Base-by-base conservation (phyloP, 2,888 invertebrate species). In the Melanotus villosus region DNA sequence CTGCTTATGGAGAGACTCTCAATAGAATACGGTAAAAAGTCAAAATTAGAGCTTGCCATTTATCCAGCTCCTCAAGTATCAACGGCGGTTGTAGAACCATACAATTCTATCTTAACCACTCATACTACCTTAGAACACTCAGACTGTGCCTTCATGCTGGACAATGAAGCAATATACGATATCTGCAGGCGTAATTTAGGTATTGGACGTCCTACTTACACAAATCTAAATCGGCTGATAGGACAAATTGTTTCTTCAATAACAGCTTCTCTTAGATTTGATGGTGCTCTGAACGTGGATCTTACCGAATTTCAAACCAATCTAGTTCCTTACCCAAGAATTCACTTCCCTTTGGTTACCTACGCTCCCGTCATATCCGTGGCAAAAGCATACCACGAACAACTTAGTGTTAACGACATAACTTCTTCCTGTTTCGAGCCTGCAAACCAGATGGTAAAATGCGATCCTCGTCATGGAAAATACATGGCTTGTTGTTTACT, bases 1-100 rank as follows among this genome's bases (percentile, higher is more conserved):
- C 86, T 94, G 54, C 87, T 95, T 16, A 93, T 94, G 92, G 93
- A 94, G 83, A 88, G 91, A 38, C 86, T 95, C 2, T 90, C 91
- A 3, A 14, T 30, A 10, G 58, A 63, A 43, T 68, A 62, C 52
- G n/a, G n/a, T n/a, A n/a, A n/a, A n/a, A n/a, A n/a, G n/a, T n/a
- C n/a, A n/a, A n/a, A n/a, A n/a, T n/a, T 68, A 14, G 68, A 68
- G 21, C 5, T 68, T 5, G 89, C 89, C 73, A 64, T 68, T 63
- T 95, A 94, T 81, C 94, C 94, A 4, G 93, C 94, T n/a, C 94
- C 94, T 52, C 92, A 91, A 83, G 57, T 83, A 2, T 82, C 84
- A 21, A 84, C 84, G 1, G 83, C 84, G 57, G 83, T 83, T 10
- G 90, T 90, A 16, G 90, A 90, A 79, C 90, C 90, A 0, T 90